Percentiles rank a stretch among this genome's conserved stretches.
Conservation (phyloP, 2,797 vertebrate genomes). For the Gadopsis marmoratus region DNA sequence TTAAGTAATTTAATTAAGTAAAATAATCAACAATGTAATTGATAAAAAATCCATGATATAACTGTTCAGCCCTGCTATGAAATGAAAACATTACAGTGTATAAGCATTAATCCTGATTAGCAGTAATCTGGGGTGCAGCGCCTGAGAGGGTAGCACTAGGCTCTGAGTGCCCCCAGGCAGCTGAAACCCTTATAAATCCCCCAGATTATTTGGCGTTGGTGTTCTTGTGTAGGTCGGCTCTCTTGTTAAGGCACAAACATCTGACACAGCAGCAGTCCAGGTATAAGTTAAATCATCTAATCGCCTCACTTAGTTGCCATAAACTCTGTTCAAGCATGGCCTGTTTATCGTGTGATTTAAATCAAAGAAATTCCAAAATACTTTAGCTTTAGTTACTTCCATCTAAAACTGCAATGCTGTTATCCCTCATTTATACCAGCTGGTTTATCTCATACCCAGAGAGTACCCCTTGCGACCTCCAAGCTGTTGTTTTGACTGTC, state of each 20-base stretch:
- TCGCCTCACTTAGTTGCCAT: conserved; percentile 15
- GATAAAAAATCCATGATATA: neutral
- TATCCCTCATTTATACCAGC: conserved; percentile 15
- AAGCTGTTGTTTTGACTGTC: conserved; percentile 79
- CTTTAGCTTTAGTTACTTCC: conserved; percentile 1
- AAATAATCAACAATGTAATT: neutral
- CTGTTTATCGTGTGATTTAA: conserved; percentile 1
- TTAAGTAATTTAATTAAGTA: no score
- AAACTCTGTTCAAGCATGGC: conserved; percentile 18
- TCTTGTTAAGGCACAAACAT: conserved; percentile 45
- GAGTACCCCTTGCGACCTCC: conserved; percentile 45
- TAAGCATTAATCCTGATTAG: conserved; percentile 58
- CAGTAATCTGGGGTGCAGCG: conserved; percentile 72
- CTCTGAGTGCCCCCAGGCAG: conserved; percentile 59
- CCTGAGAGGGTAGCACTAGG: conserved; percentile 71
- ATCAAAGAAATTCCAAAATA: neutral
- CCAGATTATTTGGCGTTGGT: conserved; percentile 68
- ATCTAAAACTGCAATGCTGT: conserved; percentile 8
- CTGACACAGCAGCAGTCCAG: conserved; percentile 49
- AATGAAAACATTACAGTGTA: neutral
- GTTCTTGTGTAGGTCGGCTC: conserved; percentile 44
- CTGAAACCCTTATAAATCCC: conserved; percentile 73
- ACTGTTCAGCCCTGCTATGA: no score
- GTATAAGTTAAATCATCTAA: conserved; percentile 43
- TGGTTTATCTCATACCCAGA: conserved; percentile 42